Conservation (phyloP, 2,113 vertebrate genomes). For the Otis tarda region DNA sequence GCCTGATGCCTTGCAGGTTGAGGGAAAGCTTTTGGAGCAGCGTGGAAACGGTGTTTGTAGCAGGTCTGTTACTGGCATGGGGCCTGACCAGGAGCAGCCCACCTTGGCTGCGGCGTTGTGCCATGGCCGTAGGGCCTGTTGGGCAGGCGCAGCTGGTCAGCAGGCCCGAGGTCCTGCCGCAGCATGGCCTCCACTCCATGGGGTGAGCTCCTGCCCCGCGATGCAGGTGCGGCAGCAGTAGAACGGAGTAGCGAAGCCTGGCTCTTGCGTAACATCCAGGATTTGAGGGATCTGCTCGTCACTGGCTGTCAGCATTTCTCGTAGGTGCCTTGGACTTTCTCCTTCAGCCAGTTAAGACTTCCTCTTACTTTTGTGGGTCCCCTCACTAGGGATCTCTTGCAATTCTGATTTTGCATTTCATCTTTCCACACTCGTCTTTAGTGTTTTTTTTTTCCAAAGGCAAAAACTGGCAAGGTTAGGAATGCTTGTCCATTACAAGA, state of each 20-base stretch:
- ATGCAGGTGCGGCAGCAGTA: background rate
- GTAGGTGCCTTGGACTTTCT: background rate
- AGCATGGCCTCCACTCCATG: rapidly evolving
- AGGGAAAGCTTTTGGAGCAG: background rate
- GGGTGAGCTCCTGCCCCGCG: background rate
- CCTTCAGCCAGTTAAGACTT: background rate
- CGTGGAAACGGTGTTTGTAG: rapidly evolving
- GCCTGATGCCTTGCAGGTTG: no score
- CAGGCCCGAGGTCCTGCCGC: no score
- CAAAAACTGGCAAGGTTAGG: background rate
- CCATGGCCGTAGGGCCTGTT: background rate
- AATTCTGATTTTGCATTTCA: background rate
- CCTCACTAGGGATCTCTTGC: background rate
- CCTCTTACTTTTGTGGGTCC: background rate
- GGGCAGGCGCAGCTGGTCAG: background rate
- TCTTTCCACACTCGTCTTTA: background rate
- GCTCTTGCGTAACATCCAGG: rapidly evolving
- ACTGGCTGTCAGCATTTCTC: background rate
- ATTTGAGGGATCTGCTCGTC: background rate
- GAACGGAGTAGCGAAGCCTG: background rate
- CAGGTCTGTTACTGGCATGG: background rate
- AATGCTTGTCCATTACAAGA: background rate
- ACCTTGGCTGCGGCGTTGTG: no score
- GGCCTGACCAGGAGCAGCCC: background rate
- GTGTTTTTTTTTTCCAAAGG: background rate